A percentile compares a stretch with the other conserved stretches of the same genome.
Conservation (phyloP, 2,888 invertebrate species). For the Cordylochernes scorpioides region DNA sequence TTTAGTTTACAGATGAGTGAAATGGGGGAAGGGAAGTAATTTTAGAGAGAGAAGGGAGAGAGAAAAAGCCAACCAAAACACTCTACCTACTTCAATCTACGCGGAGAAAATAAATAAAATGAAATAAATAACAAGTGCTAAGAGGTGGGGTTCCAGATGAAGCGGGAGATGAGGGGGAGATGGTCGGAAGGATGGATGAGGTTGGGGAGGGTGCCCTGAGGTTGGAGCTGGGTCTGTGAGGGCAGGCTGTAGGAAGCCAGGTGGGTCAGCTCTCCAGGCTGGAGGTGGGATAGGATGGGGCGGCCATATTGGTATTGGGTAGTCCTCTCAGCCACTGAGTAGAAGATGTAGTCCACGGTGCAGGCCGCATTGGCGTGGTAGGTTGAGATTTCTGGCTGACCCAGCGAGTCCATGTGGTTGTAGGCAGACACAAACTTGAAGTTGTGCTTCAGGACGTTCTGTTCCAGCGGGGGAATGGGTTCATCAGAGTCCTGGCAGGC, state of each 20-base stretch:
- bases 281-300: slow-evolving; percentile 5
- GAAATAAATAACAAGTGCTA: too few species aligned
- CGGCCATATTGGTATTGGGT: background rate
- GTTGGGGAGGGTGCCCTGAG: slow-evolving; percentile 41
- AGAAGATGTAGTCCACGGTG: slow-evolving; percentile 76
- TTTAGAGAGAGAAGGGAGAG: too few species aligned
- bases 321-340: slow-evolving; percentile 19
- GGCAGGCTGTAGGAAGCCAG: slow-evolving; percentile 38
- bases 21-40: too few species aligned
- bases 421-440: slow-evolving; percentile 43
- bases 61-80: too few species aligned
- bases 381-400: slow-evolving; percentile 38
- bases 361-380: slow-evolving; percentile 39
- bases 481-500: too few species aligned
- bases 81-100: too few species aligned
- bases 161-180: too few species aligned
- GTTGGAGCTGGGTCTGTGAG: slow-evolving; percentile 30
- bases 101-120: too few species aligned
- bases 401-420: slow-evolving; percentile 24
- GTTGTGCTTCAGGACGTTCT: too few species aligned
- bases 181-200: slow-evolving; percentile 49
- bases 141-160: too few species aligned
- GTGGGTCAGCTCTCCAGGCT: slow-evolving; percentile 30
- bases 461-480: too few species aligned
- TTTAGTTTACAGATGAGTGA: too few species aligned